Evolutionary conservation across 2,888 invertebrate genomes (phyloP).

Genomic region (Nineta flava): DNA sequence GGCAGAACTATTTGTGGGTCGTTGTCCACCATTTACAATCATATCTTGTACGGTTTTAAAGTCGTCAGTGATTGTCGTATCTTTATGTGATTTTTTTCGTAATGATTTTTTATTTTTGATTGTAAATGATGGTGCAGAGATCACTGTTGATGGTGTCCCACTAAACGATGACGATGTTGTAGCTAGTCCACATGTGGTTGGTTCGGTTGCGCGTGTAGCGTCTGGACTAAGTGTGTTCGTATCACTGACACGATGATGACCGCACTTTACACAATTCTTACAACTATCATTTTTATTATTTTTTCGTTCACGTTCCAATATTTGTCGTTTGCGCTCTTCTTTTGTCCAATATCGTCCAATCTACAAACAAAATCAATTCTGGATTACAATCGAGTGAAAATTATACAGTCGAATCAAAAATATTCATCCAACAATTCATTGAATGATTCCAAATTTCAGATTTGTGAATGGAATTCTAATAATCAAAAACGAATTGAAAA

Average conservation of each 20-base stretch:
- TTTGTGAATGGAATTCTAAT: too few relatives aligned
- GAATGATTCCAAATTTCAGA: too few relatives aligned
- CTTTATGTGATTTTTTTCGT: conserved; percentile 24
- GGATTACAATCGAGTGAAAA: too few relatives aligned
- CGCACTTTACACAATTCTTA: background rate
- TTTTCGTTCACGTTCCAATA: conserved; percentile 47
- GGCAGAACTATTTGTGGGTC: conserved; percentile 23
- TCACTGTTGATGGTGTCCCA: conserved; percentile 10
- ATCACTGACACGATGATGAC: background rate
- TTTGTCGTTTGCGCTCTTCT: conserved; percentile 56
- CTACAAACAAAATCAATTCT: conserved; percentile 17
- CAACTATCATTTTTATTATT: conserved; percentile 23
- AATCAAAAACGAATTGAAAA: too few relatives aligned
- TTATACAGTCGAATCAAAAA: too few relatives aligned
- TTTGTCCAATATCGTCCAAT: conserved; percentile 59
- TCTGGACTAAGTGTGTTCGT: conserved; percentile 20
- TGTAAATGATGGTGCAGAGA: too few relatives aligned
- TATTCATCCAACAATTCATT: too few relatives aligned
- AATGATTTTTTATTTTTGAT: conserved; percentile 3
- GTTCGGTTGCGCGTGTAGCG: conserved; percentile 33
- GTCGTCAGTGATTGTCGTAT: conserved; percentile 24
- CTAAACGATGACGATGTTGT: conserved; percentile 15
- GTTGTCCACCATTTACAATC: conserved; percentile 30
- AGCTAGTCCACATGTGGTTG: conserved; percentile 19
- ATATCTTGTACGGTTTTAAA: conserved; percentile 42